Evolutionary conservation across 1,140 invertebrate species (phyloP).

Genomic region (Bemisia tabaci): DNA sequence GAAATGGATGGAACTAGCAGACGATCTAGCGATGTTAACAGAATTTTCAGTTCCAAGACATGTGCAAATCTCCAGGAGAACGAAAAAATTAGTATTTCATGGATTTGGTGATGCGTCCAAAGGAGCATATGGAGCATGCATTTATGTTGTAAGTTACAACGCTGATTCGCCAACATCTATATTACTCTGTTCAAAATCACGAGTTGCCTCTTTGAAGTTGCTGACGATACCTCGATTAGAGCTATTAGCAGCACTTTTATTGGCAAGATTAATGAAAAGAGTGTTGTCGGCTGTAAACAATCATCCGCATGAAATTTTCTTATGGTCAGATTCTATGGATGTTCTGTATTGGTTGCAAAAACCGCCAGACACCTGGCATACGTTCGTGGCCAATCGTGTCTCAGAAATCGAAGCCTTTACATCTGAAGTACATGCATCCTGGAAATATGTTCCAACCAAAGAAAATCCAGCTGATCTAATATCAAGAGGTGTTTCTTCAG

Average conservation of each 20-base stretch:
- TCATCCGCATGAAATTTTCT: slow-evolving; percentile 1
- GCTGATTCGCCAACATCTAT: slow-evolving; percentile 7
- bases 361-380: slow-evolving; percentile 15
- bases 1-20: slow-evolving; percentile 4
- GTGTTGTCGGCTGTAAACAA: slow-evolving; percentile 11
- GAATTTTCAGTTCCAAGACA: slow-evolving; percentile 8
- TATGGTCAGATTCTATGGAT: slow-evolving; percentile 21
- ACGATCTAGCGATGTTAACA: slow-evolving; percentile 3
- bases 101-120: slow-evolving; percentile 29
- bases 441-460: slow-evolving; percentile 25
- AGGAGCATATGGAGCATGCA: slow-evolving; percentile 24
- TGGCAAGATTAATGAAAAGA: slow-evolving; percentile 26
- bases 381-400: slow-evolving; percentile 27
- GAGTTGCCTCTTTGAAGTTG: slow-evolving; percentile 19
- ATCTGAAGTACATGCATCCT: slow-evolving; percentile 7
- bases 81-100: slow-evolving; percentile 15
- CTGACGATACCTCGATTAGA: slow-evolving; percentile 35
- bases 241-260: slow-evolving; percentile 30
- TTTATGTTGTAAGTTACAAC: slow-evolving; percentile 24
- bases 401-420: slow-evolving; percentile 25
- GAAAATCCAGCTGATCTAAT: slow-evolving; percentile 29
- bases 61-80: background rate
- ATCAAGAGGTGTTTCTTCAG: slow-evolving; percentile 23
- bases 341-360: slow-evolving; percentile 18
- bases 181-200: slow-evolving; percentile 18